Base-by-base conservation (phyloP, 2,113 vertebrate species). In the Ovis aries region DNA sequence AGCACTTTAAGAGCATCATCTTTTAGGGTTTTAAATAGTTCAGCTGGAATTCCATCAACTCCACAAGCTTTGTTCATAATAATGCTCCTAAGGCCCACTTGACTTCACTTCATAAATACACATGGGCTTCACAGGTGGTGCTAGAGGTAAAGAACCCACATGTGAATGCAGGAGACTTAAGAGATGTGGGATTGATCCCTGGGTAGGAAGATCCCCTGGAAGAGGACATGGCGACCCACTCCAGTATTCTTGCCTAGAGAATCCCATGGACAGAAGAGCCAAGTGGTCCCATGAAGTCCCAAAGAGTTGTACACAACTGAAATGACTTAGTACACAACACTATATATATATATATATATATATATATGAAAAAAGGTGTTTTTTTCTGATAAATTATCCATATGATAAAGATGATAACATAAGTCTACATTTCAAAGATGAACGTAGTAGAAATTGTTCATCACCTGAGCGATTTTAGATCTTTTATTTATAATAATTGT, bases 401-500 rank as follows among this genome's bases (percentile, higher is more conserved):
- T 50, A 81, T 64, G 7, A 96, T 55, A 81, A 82, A 71, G 40
- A 57, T 62, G 53, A n/a, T 89, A 10, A 14, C 14, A 4, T 82
- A 50, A 82, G 16, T n/a, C 43, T 74, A 33, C 33, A 62, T 90
- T 90, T 86, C 67, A 93, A 25, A n/a, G 45, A 64, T 84, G 40
- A 83, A 13, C 90, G 11, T 16, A 43, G 33, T 6, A 95, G 48
- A 87, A 77, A 82, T 74, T 87, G 10, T 71, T 80, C 19, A 71
- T 83, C 5, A 48, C 14, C 12, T 87, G 10, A 71, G 10, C 50
- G 87, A 40, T 85, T 10, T 60, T n/a, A 83, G 6, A 9, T 43
- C 23, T 80, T 90, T 88, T 62, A 64, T 78, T 83, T 78, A 53
- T 36, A 62, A 84, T 55, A 57, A n/a, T 36, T 92, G 17, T 55